A percentile compares a stretch with the other conserved stretches of the same genome.
Evolutionary conservation across 2,113 vertebrate genomes (phyloP).

Genomic region (Macaca nemestrina): DNA sequence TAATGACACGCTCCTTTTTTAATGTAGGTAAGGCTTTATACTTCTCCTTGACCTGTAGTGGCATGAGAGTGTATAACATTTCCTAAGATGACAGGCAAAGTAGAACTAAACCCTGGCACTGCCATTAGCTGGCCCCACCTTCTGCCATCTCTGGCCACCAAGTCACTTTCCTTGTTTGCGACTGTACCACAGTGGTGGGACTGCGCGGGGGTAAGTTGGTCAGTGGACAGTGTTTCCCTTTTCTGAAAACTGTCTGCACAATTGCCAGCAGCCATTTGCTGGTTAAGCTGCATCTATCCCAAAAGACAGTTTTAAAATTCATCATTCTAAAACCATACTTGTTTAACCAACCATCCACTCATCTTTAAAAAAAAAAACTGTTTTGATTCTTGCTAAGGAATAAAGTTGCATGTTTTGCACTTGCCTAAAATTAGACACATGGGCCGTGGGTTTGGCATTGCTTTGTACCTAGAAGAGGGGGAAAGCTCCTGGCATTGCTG

Average conservation of each 20-base stretch:
- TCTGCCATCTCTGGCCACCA: slow-evolving; percentile 33
- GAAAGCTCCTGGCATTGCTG: slow-evolving; percentile 30
- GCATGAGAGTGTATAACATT: slow-evolving; percentile 37
- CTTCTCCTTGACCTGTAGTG: slow-evolving; percentile 54
- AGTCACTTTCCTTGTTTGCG: not conserved
- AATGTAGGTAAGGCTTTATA: slow-evolving; percentile 68
- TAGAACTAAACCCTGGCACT: slow-evolving; percentile 56
- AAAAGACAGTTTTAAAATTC: slow-evolving; percentile 9
- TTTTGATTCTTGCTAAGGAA: slow-evolving; percentile 40
- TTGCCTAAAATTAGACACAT: not conserved
- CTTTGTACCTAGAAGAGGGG: slow-evolving; percentile 14
- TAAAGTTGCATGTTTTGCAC: slow-evolving; percentile 53
- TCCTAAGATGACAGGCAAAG: slow-evolving; percentile 56
- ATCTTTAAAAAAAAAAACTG: not conserved
- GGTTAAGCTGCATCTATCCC: not conserved
- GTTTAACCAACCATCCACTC: not conserved
- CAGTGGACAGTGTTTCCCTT: not conserved
- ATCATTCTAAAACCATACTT: slow-evolving; percentile 16
- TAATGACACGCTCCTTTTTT: slow-evolving; percentile 61
- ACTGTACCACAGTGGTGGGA: slow-evolving; percentile 2
- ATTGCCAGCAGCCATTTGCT: not conserved
- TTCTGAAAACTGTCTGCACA: not conserved
- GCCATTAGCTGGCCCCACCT: slow-evolving; percentile 21
- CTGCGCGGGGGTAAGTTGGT: not conserved
- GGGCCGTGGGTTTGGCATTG: not conserved